These are phyloP conservation scores for Agonopterix arenella DNA, from an alignment of 2,888 invertebrate genomes.

Conservation along the genomic window DNA sequence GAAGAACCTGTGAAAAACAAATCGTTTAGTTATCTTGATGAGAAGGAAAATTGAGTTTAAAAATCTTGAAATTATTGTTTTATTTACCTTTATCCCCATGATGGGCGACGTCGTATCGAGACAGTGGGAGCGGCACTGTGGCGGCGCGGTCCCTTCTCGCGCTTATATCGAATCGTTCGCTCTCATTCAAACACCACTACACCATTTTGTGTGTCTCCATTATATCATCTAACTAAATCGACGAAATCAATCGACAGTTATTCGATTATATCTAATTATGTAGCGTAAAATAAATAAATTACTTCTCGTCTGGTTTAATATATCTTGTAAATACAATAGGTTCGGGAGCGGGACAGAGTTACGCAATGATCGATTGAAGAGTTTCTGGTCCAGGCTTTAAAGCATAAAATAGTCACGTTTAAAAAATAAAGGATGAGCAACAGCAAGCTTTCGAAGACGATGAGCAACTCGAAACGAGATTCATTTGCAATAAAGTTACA, in stretches of 20 bases:
- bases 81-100: slow-evolving; percentile 64
- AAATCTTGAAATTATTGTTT: background rate
- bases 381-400: too few relatives aligned
- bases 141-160: slow-evolving; percentile 40
- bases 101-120: slow-evolving; percentile 40
- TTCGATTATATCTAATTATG: slow-evolving; percentile 14
- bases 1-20: slow-evolving; percentile 45
- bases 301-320: slow-evolving; percentile 23
- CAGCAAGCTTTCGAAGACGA: too few relatives aligned
- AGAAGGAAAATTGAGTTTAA: background rate
- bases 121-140: slow-evolving; percentile 55
- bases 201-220: slow-evolving; percentile 26
- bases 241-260: background rate
- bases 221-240: slow-evolving; percentile 31
- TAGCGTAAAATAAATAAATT: slow-evolving; percentile 25
- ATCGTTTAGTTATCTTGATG: background rate
- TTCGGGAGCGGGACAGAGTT: too few relatives aligned
- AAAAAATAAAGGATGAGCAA: too few relatives aligned
- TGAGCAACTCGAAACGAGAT: too few relatives aligned
- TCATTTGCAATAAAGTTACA: too few relatives aligned
- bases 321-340: too few relatives aligned
- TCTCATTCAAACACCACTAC: slow-evolving; percentile 24
- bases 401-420: too few relatives aligned
- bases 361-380: too few relatives aligned
- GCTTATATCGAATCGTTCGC: slow-evolving; percentile 49